Conservation (phyloP, 2,113 vertebrate genomes). For the Oreochromis aureus region DNA sequence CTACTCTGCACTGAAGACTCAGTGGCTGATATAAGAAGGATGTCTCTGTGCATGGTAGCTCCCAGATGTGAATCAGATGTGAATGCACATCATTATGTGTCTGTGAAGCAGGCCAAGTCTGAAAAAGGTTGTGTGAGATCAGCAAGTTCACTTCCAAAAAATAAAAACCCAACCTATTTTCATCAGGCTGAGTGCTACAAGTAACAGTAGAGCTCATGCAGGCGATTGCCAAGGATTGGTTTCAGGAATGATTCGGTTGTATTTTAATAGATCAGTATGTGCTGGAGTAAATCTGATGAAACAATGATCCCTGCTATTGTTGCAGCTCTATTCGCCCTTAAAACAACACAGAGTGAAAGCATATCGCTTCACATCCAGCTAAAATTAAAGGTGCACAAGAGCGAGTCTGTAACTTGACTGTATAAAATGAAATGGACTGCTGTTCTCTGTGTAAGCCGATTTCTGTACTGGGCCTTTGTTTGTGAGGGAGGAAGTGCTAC, state of each 20-base stretch:
- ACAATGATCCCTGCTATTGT: neutral
- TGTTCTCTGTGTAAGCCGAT: neutral
- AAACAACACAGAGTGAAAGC: neutral
- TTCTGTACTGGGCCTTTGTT: neutral
- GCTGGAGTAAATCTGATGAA: neutral
- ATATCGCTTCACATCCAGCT: neutral
- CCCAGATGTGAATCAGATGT: neutral
- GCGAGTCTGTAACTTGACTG: neutral
- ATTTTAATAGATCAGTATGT: neutral
- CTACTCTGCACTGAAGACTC: constrained; percentile 6
- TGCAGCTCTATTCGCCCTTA: neutral
- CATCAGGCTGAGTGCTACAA: neutral
- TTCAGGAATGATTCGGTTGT: neutral
- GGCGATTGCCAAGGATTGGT: neutral
- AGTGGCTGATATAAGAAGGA: neutral
- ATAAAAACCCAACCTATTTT: neutral
- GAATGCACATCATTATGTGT: neutral
- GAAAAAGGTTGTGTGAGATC: neutral
- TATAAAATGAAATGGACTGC: neutral
- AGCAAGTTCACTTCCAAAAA: neutral
- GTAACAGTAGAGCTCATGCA: neutral
- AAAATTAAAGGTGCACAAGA: neutral
- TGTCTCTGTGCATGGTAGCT: neutral
- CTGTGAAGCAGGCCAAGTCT: neutral
- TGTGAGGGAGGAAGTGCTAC: neutral